Evolutionary conservation across 2,888 invertebrate genomes (phyloP).

Genomic region (Stenchaetothrips biformis): DNA sequence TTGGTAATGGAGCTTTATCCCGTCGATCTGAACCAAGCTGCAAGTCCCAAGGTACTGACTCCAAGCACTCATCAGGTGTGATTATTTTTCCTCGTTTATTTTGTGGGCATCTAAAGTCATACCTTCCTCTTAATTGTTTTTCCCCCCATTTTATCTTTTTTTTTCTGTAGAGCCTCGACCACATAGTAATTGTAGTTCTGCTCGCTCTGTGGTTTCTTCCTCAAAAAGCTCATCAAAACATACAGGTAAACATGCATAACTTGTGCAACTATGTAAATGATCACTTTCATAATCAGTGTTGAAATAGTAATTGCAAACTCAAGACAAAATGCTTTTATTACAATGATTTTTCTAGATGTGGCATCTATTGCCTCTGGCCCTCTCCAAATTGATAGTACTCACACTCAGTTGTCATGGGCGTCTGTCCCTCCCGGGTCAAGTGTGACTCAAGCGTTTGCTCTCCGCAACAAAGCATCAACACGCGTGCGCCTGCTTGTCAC

Average conservation of each 20-base stretch:
- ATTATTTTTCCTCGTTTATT: neutral
- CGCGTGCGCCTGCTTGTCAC: neutral
- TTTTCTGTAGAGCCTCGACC: neutral
- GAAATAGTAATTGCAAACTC: neutral
- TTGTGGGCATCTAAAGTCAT: neutral
- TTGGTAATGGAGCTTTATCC: neutral
- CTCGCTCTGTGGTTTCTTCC: neutral
- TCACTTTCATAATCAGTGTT: neutral
- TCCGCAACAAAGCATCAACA: neutral
- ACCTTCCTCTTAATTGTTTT: neutral
- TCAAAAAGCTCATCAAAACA: constrained; percentile 12
- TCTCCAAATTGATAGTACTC: constrained; percentile 4
- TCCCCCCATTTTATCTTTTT: neutral
- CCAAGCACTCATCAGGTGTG: neutral
- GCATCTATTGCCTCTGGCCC: neutral
- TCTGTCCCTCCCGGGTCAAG: neutral
- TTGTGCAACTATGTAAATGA: neutral
- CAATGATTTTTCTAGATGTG: neutral
- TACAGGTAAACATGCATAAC: neutral
- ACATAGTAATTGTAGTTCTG: neutral
- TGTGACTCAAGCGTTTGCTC: neutral
- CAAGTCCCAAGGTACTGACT: no score
- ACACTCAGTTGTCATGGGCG: neutral
- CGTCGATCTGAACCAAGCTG: neutral
- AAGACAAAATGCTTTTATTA: neutral